phyloP scores from a whole-genome alignment of 2,888 invertebrate species.

The Agonopterix subpropinquella region DNA sequence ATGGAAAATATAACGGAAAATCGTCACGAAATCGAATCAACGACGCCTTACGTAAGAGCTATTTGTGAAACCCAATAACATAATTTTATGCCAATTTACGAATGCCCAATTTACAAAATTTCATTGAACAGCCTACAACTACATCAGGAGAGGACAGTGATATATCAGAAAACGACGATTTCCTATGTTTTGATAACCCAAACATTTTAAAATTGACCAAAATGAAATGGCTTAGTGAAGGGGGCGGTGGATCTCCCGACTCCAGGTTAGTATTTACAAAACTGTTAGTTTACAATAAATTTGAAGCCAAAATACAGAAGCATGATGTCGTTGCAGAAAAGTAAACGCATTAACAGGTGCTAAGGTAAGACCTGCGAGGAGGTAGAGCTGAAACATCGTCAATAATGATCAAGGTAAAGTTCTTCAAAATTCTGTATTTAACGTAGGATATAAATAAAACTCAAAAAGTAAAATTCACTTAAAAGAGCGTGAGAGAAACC shows the following conservation, averaged over 20 bases:
- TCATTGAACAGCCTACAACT: conserved; percentile 24
- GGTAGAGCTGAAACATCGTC: conserved; percentile 5
- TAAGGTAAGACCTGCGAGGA: conserved; percentile 28
- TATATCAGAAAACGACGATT: conserved; percentile 21
- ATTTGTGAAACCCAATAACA: no score
- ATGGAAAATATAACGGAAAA: conserved; percentile 4
- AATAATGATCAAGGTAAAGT: conserved; percentile 5
- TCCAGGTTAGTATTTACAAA: conserved; percentile 39
- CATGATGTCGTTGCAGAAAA: conserved; percentile 55
- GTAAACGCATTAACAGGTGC: conserved; percentile 61
- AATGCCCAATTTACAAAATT: no score
- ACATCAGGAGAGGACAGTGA: conserved; percentile 27
- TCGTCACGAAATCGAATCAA: conserved; percentile 14
- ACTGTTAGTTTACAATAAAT: not conserved
- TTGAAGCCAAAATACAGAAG: conserved; percentile 21
- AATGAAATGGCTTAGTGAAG: conserved; percentile 63
- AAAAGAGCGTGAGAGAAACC: no score
- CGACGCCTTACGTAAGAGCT: conserved; percentile 23
- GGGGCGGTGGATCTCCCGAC: conserved; percentile 34
- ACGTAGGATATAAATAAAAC: not conserved
- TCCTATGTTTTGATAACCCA: conserved; percentile 27
- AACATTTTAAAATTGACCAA: conserved; percentile 54
- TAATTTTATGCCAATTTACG: no score
- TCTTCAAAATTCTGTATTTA: not conserved
- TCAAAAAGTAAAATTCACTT: not conserved